Evolutionary conservation across 2,888 invertebrate species (phyloP).

Genomic region (Dichetophora obliterata): DNA sequence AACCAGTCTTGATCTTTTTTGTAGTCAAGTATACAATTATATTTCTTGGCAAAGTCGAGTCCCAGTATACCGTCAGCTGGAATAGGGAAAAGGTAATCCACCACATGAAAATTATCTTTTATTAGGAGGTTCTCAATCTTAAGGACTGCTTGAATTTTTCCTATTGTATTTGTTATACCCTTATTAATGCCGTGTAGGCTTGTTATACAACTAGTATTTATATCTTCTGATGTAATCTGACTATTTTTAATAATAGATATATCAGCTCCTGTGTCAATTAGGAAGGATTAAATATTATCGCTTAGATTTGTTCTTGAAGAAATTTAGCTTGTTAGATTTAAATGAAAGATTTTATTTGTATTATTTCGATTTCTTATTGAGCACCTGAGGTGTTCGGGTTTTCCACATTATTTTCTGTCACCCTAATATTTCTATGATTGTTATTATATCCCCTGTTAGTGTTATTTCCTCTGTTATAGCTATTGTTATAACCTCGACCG

Average conservation of each 20-base stretch:
- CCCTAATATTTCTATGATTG: background rate
- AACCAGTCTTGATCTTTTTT: no score
- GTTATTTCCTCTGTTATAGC: background rate
- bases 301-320: background rate
- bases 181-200: no score
- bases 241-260: slow-evolving; percentile 20
- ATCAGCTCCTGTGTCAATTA: background rate
- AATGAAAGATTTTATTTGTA: background rate
- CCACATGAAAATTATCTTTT: no score
- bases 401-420: background rate
- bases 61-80: no score
- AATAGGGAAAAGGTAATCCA: no score
- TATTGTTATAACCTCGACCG: background rate
- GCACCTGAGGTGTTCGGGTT: background rate
- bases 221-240: no score
- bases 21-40: background rate
- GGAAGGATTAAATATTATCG: background rate
- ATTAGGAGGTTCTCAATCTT: no score
- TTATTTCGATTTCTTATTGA: background rate
- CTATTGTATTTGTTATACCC: no score
- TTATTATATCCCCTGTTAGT: background rate
- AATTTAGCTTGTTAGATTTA: background rate
- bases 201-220: no score
- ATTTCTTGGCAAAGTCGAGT: no score
- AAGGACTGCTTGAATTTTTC: no score